Evolutionary conservation across 2,113 vertebrate genomes (phyloP).

Genomic region (Mesitornis unicolor): DNA sequence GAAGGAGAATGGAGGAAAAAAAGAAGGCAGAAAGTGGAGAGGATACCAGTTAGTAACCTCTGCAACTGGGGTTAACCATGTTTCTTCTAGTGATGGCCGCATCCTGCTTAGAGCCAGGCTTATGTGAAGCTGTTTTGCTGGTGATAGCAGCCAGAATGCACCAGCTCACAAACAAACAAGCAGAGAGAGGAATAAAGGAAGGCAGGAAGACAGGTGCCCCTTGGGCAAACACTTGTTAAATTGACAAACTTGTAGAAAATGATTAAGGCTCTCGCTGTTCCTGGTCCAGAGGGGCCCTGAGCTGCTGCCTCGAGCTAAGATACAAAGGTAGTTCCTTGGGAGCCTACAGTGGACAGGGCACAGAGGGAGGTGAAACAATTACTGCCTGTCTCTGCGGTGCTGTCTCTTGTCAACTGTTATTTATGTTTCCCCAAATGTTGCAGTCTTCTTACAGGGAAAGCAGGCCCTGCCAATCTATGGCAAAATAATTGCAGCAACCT

Average conservation of each 20-base stretch:
- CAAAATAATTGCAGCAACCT: constrained; percentile 39
- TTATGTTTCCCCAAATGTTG: constrained; percentile 63
- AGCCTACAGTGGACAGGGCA: constrained; percentile 60
- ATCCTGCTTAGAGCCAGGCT: background rate
- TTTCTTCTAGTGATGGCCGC: background rate
- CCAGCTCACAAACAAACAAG: constrained; percentile 48
- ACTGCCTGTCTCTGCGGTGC: constrained; percentile 54
- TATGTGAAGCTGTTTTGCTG: background rate
- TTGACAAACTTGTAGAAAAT: constrained; percentile 70
- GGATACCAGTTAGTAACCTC: background rate
- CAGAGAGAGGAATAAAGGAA: constrained; percentile 54
- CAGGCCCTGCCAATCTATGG: constrained; percentile 42
- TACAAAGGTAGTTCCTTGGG: constrained; percentile 59
- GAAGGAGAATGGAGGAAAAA: background rate
- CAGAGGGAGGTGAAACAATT: constrained; percentile 68
- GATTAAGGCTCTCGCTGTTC: constrained; percentile 66
- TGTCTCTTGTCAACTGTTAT: constrained; percentile 60
- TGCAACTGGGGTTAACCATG: background rate
- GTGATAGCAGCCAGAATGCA: constrained; percentile 23
- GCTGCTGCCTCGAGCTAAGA: constrained; percentile 54
- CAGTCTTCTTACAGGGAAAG: constrained; percentile 37
- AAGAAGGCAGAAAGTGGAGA: background rate
- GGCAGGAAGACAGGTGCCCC: constrained; percentile 62
- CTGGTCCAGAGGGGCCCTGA: constrained; percentile 51
- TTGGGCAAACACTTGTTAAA: constrained; percentile 71